These are phyloP conservation scores for Drosophila baimaii DNA, from an alignment of 1,140 invertebrate genomes.

Conservation along the genomic window DNA sequence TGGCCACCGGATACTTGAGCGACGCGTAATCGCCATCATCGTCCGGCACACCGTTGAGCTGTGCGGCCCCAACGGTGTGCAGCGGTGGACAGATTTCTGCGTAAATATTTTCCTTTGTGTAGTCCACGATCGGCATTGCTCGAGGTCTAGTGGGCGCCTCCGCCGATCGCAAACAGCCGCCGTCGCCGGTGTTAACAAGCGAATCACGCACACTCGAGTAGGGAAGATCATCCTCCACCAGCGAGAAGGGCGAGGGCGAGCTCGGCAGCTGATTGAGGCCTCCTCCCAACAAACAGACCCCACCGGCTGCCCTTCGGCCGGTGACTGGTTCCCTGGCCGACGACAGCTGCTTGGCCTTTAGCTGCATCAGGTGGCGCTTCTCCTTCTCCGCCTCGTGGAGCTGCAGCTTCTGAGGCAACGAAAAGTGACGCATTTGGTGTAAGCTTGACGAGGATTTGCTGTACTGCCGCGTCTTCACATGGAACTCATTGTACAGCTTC, in stretches of 20 bases:
- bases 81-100: slow-evolving; percentile 86
- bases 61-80: slow-evolving; percentile 63
- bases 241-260: slow-evolving; percentile 50
- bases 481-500: slow-evolving; percentile 87
- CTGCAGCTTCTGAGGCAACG: slow-evolving; percentile 79
- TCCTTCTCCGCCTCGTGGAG: slow-evolving; percentile 69
- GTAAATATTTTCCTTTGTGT: slow-evolving; percentile 87
- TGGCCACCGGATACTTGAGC: slow-evolving; percentile 61
- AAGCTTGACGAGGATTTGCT: slow-evolving; percentile 87
- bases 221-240: slow-evolving; percentile 79
- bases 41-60: slow-evolving; percentile 49
- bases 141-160: slow-evolving; percentile 7
- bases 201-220: slow-evolving; percentile 83
- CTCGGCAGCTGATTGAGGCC: slow-evolving; percentile 33
- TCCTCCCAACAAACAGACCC: slow-evolving; percentile 71
- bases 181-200: slow-evolving; percentile 65
- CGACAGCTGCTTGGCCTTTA: slow-evolving; percentile 58
- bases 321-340: slow-evolving; percentile 63
- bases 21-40: slow-evolving; percentile 79
- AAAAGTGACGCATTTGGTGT: slow-evolving; percentile 84
- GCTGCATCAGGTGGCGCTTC: slow-evolving; percentile 56
- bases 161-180: slow-evolving; percentile 34
- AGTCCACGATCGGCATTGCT: slow-evolving; percentile 56
- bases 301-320: slow-evolving; percentile 72
- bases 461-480: slow-evolving; percentile 87